Evolutionary conservation across 2,113 vertebrate species (phyloP).

Genomic region (Sylvietta virens): DNA sequence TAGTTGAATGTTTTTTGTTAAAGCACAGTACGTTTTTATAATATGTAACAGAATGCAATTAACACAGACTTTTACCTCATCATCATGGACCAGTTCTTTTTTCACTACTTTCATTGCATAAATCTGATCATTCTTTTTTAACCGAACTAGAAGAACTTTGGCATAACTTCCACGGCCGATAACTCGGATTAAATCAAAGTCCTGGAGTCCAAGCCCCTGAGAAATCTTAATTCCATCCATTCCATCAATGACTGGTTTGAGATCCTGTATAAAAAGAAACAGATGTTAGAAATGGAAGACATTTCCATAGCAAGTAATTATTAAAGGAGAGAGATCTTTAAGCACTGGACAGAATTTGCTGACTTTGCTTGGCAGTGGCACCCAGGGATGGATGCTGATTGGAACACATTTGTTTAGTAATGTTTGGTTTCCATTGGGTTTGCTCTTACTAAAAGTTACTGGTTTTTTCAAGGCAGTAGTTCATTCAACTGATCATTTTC

Average conservation of each 20-base stretch:
- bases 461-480: not conserved
- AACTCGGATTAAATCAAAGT: constrained; percentile 95
- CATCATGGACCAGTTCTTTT: constrained; percentile 96
- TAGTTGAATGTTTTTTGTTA: not conserved
- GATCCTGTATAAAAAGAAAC: constrained; percentile 73
- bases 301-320: not conserved
- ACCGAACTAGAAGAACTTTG: constrained; percentile 93
- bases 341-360: not conserved
- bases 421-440: not conserved
- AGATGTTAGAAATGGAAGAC: not conserved
- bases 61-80: constrained; percentile 81
- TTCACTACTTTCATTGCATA: constrained; percentile 99
- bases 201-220: constrained; percentile 86
- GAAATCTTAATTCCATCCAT: constrained; percentile 94
- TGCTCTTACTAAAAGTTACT: not conserved
- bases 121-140: constrained; percentile 93
- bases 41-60: not conserved
- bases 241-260: constrained; percentile 92
- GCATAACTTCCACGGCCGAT: constrained; percentile 97
- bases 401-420: not conserved
- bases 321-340: not conserved
- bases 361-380: not conserved
- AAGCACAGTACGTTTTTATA: not conserved
- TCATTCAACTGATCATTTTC: not conserved
- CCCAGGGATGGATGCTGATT: not conserved